Base-by-base conservation (phyloP, 2,888 invertebrate species). In the Brachypalpus laphriformis region DNA sequence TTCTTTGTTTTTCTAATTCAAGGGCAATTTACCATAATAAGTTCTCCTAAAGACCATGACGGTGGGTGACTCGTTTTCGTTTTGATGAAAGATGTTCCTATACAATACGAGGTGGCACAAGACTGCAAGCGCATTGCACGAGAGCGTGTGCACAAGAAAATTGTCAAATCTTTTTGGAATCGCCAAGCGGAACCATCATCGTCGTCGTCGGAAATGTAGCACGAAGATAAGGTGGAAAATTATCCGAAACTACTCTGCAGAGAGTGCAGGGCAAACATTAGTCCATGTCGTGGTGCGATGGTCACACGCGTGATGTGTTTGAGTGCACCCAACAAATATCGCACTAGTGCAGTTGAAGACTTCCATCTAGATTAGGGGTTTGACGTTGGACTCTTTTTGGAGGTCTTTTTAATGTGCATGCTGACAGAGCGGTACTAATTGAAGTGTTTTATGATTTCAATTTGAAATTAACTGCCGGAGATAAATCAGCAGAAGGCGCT, bases 11-110 rank as follows among this genome's bases (percentile, higher is more conserved):
- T 71, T 49, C 45, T 56, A 54, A 61, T 72, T 68, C 82, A 78
- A 78, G 72, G 78, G 78, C 61, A 78, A 82, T 82, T 82, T 78
- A 82, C 78, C 34, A 72, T 68, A 66, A 66, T 82, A 66, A 72
- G 42, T 68, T 54, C 49, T 78, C 40, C 72, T 82, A 68, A 82
- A 72, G 72, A 82, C 82, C 82, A 68, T 82, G 78, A 72, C 82
- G 75, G 40, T 56, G 63, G 70, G 63, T 78, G 63, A 78, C 22
- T 66, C 40, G 49, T 40, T 68, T 68, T 18, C 22, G 54, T 54
- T 59, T 22, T 40, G 28, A 34, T 59, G 37, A 40, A 42, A 56
- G 47, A 28, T 37, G 7, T 61, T 8, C 28, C n/a, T 20, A 45
- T 47, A n/a, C n/a, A n/a, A n/a, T n/a, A n/a, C n/a, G n/a, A 59